A percentile compares a stretch with the other conserved stretches of the same genome.
phyloP scores from a whole-genome alignment of 2,888 invertebrate genomes.

The Nomada fabriciana region DNA sequence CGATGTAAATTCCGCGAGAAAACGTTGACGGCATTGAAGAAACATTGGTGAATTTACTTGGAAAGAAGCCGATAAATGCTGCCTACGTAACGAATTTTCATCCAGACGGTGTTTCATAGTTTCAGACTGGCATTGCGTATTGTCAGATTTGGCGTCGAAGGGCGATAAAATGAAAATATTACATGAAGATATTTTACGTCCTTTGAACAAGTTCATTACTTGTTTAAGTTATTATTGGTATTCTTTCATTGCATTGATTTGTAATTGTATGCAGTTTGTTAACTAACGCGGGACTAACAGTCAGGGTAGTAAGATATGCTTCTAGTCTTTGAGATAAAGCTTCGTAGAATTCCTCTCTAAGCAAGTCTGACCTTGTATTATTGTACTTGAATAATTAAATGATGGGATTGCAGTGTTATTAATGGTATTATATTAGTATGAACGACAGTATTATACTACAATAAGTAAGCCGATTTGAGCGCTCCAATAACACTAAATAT shows the following conservation, averaged over 20 bases:
- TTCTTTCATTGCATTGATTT: too few relatives aligned
- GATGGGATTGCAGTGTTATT: background rate
- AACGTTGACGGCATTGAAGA: slow-evolving; percentile 16
- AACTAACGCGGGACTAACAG: too few relatives aligned
- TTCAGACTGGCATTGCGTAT: background rate
- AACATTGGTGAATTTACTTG: background rate
- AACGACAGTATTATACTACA: background rate
- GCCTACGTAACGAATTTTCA: background rate
- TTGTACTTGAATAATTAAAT: background rate
- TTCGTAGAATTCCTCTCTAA: background rate
- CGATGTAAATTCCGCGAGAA: slow-evolving; percentile 32
- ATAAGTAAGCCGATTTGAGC: background rate
- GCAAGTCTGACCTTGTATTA: background rate
- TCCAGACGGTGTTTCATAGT: background rate
- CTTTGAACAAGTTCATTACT: too few relatives aligned
- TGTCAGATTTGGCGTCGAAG: too few relatives aligned
- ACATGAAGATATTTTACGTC: background rate
- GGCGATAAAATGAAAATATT: too few relatives aligned
- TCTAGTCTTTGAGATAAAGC: background rate
- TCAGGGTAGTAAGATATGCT: background rate
- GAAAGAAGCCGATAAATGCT: slow-evolving; percentile 2
- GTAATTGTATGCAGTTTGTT: too few relatives aligned
- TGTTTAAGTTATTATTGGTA: too few relatives aligned
- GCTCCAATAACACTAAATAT: background rate
- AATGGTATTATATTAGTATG: background rate